Evolutionary conservation across 2,888 invertebrate species (phyloP).

Genomic region (Polyommatus iphigenia): DNA sequence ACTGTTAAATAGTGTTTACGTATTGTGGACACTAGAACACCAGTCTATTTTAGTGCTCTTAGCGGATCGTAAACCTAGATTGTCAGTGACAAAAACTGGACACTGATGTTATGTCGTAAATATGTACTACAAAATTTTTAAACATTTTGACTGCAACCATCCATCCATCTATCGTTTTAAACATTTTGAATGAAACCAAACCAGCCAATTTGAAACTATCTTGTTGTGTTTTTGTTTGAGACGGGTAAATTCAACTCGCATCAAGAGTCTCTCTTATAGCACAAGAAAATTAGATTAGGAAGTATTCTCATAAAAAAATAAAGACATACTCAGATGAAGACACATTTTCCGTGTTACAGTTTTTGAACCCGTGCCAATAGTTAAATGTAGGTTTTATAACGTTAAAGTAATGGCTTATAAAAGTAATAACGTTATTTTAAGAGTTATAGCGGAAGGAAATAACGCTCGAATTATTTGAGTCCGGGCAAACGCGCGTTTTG

Average conservation of each 20-base stretch:
- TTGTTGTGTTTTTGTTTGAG: too few species aligned
- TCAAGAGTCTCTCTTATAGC: too few species aligned
- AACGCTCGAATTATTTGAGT: too few species aligned
- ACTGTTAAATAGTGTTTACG: not conserved
- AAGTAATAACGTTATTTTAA: not conserved
- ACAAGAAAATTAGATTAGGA: too few species aligned
- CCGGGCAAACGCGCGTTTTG: too few species aligned
- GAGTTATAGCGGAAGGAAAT: not conserved
- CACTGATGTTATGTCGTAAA: not conserved
- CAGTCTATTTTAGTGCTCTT: not conserved
- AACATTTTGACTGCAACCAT: too few species aligned
- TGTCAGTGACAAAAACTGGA: not conserved
- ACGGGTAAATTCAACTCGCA: too few species aligned
- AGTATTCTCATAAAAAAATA: too few species aligned
- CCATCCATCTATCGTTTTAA: too few species aligned
- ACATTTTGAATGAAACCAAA: not conserved
- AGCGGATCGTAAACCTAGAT: not conserved
- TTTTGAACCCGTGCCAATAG: slow-evolving; percentile 13
- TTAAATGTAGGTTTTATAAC: not conserved
- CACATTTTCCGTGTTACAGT: not conserved
- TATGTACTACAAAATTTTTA: not conserved
- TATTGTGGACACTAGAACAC: not conserved
- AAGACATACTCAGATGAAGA: not conserved
- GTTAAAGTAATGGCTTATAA: not conserved
- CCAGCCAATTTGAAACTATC: too few species aligned